Conservation (phyloP, 2,888 invertebrate species). For the Tipula lateralis region DNA sequence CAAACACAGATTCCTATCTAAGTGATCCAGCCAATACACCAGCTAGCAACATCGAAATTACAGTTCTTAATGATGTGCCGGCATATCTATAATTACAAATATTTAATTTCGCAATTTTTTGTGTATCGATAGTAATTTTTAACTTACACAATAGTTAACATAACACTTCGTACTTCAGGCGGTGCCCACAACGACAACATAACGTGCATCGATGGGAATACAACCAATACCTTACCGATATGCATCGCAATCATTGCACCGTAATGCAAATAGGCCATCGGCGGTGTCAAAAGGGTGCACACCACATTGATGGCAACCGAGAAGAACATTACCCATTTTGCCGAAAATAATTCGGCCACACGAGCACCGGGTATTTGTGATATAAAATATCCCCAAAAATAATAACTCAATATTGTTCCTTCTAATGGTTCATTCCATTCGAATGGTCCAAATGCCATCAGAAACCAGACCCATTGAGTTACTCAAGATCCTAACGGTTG, state of each 20-base stretch:
- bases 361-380: slow-evolving; percentile 68
- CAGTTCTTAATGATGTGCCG: slow-evolving; percentile 84
- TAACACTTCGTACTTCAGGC: slow-evolving; percentile 75
- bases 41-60: slow-evolving; percentile 70
- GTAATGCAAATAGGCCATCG: slow-evolving; percentile 64
- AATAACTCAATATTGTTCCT: slow-evolving; percentile 73
- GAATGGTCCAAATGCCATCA: slow-evolving; percentile 76
- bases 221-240: too few species aligned
- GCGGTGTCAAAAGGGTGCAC: slow-evolving; percentile 71
- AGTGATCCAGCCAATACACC: slow-evolving; percentile 64
- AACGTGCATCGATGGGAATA: slow-evolving; percentile 88
- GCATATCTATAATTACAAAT: slow-evolving; percentile 47
- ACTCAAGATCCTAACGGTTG: too few species aligned
- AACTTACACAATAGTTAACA: slow-evolving; percentile 68
- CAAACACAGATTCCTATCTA: slow-evolving; percentile 74
- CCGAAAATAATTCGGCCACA: slow-evolving; percentile 76
- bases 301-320: slow-evolving; percentile 71
- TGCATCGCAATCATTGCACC: slow-evolving; percentile 63
- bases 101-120: background rate
- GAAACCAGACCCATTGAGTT: too few species aligned
- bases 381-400: slow-evolving; percentile 82
- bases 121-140: too few species aligned
- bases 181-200: slow-evolving; percentile 84
- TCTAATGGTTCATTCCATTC: slow-evolving; percentile 67
- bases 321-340: slow-evolving; percentile 83